Conservation (phyloP, 2,797 vertebrate species). For the Bovichtus variegatus region DNA sequence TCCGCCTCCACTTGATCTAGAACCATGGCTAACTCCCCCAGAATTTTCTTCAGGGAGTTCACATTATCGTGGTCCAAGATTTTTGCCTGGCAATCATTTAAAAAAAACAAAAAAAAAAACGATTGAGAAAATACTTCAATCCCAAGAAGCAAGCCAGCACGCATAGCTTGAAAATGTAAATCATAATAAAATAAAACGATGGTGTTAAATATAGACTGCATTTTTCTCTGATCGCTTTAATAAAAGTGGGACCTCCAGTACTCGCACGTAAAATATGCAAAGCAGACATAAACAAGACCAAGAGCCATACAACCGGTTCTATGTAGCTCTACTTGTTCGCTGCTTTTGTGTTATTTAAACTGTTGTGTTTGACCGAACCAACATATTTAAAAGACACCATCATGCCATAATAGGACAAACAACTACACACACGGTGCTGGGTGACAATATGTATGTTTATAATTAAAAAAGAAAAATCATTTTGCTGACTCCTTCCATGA, state of each 20-base stretch:
- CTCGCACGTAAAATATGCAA: background rate
- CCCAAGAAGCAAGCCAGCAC: background rate
- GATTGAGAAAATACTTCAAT: no score
- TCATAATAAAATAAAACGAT: background rate
- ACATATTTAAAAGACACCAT: background rate
- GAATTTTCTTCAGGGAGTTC: slow-evolving; percentile 97
- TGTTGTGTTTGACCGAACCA: accelerated
- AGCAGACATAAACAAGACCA: background rate
- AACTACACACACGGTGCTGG: background rate
- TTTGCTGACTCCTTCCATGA: background rate
- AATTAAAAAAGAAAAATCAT: background rate
- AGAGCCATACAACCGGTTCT: background rate
- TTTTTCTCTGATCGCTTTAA: background rate
- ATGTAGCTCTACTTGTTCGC: background rate
- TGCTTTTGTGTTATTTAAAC: no score
- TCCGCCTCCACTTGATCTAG: slow-evolving; percentile 98
- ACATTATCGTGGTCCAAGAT: slow-evolving; percentile 98
- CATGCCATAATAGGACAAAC: no score
- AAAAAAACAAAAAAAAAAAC: background rate
- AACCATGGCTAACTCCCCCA: slow-evolving; percentile 96
- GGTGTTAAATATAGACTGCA: background rate
- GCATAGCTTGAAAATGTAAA: background rate
- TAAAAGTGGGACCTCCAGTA: background rate
- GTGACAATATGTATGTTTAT: background rate
- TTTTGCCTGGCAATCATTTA: slow-evolving; percentile 88